Conservation (phyloP, 2,113 vertebrate species). For the Melanerpes aurifrons region DNA sequence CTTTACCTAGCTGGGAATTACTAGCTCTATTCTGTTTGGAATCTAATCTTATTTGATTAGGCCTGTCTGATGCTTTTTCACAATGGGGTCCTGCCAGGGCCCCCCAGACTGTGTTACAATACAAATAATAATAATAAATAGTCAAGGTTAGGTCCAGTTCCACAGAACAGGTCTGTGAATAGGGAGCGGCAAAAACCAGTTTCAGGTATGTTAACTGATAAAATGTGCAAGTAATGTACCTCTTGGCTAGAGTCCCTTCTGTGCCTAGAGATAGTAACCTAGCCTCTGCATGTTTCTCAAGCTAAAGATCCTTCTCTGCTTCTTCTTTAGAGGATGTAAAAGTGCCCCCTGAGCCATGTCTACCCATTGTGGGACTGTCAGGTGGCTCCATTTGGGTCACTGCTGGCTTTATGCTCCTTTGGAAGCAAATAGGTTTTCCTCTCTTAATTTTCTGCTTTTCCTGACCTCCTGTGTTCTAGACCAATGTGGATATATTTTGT, state of each 20-base stretch:
- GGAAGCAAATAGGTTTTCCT: not conserved
- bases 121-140: constrained; percentile 34
- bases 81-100: not conserved
- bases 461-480: constrained; percentile 66
- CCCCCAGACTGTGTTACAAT: not conserved
- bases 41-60: constrained; percentile 23
- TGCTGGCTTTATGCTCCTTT: not conserved
- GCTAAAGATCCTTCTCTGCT: not conserved
- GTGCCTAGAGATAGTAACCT: not conserved
- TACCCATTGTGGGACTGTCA: not conserved
- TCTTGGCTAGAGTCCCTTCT: constrained; percentile 34
- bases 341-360: not conserved
- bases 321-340: not conserved
- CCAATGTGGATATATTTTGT: constrained; percentile 66
- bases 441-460: constrained; percentile 49
- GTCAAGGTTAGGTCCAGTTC: not conserved
- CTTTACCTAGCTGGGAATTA: constrained; percentile 52
- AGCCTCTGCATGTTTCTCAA: not conserved
- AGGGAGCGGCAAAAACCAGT: constrained; percentile 6
- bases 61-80: constrained; percentile 2
- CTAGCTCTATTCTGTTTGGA: not conserved
- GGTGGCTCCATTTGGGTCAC: not conserved
- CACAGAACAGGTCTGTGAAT: constrained; percentile 3
- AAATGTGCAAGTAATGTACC: not conserved
- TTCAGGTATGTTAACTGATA: not conserved